Conservation (phyloP, 2,888 invertebrate genomes). For the Trichogramma dendrolimi region DNA sequence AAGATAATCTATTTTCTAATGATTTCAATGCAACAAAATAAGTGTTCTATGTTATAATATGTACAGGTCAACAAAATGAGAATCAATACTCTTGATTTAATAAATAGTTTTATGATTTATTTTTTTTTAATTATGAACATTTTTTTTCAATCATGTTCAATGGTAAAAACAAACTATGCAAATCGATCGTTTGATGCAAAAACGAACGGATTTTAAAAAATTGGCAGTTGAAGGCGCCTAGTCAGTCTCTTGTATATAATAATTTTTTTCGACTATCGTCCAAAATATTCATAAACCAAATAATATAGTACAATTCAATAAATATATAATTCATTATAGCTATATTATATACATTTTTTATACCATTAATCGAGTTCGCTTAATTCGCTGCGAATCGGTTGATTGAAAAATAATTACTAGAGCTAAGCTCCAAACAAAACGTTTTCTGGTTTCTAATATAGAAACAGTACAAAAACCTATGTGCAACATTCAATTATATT, state of each 20-base stretch:
- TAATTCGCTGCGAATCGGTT: too few species aligned
- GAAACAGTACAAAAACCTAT: too few species aligned
- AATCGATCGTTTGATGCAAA: constrained; percentile 5
- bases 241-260: constrained; percentile 22
- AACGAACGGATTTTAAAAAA: constrained; percentile 2
- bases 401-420: too few species aligned
- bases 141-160: constrained; percentile 25
- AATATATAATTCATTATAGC: not conserved
- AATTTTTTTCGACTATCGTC: too few species aligned
- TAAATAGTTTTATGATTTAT: constrained; percentile 50
- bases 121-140: constrained; percentile 31
- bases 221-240: constrained; percentile 27
- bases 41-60: not conserved
- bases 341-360: not conserved
- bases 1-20: not conserved
- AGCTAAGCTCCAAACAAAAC: too few species aligned
- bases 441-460: too few species aligned
- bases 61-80: not conserved
- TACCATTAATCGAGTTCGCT: not conserved
- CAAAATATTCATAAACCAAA: not conserved
- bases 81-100: constrained; percentile 33
- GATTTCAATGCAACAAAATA: not conserved
- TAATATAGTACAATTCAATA: not conserved
- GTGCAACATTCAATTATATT: too few species aligned
- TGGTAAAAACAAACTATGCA: constrained; percentile 2